Evolutionary conservation across 2,113 vertebrate species (phyloP), one percentile per base, ranked within the genome.

Genomic region (Lophochroa leadbeateri): DNA sequence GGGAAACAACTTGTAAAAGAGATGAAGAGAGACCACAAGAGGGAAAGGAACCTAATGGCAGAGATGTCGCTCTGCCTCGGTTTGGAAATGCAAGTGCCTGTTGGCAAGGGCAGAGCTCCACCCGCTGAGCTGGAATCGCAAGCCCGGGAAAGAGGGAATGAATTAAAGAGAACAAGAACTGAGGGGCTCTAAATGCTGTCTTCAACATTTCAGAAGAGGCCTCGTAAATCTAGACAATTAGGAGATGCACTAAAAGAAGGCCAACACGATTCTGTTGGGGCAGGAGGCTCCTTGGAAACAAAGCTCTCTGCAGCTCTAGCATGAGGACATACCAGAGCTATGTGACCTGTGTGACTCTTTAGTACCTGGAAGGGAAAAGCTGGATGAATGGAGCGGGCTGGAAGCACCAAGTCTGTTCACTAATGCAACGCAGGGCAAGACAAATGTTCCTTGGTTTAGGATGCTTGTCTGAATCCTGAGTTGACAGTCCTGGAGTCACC

Each of bases 141-240:
- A 71, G 79, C 52, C 80, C 0, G 74, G 82, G 88, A 89, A 86
- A 92, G 95, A 65, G 90, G 94, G 96, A 92, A 94, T 72, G 92
- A 94, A 96, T 97, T 97, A 94, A 92, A 89, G 92, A 95, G 92
- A 96, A 92, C 94, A 94, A 95, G 94, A 96, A 93, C 89, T 31
- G 92, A 93, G 96, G 94, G 97, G 93, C 94, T 94, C 83, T 95
- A 94, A 97, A 96, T 52, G 90, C 94, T 97, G 97, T 94, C 96
- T 97, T 94, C 95, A 72, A 69, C 87, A 76, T 65, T 92, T 95
- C 92, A 88, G 76, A 78, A 41, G 93, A 91, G 94, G 89, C 87
- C 93, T 97, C 96, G 79, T 96, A 97, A 97, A 97, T 96, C 92
- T 29, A 47, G 52, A 55, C 90, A 96, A 97, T 95, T 97, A 97